Evolutionary conservation across 2,888 invertebrate species (phyloP).

Genomic region (Plagodis pulveraria): DNA sequence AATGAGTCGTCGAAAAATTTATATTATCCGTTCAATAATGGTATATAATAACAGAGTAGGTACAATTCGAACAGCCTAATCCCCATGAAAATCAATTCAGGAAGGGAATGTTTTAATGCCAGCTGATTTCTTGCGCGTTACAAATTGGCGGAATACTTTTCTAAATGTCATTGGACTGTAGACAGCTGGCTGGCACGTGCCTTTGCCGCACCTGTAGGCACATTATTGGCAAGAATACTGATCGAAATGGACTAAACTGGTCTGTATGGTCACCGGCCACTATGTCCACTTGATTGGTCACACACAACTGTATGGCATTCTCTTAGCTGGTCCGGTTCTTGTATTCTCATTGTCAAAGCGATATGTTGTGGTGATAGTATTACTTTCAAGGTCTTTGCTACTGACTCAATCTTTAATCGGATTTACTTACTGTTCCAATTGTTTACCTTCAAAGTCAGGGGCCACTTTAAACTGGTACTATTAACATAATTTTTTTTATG

Average conservation of each 20-base stretch:
- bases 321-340: conserved; percentile 20
- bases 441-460: conserved; percentile 5
- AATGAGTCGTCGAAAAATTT: too few relatives aligned
- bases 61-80: too few relatives aligned
- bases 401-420: conserved; percentile 12
- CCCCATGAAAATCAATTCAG: conserved; percentile 22
- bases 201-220: conserved; percentile 30
- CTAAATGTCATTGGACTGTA: conserved; percentile 21
- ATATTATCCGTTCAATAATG: too few relatives aligned
- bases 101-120: conserved; percentile 30
- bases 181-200: conserved; percentile 32
- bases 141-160: conserved; percentile 16
- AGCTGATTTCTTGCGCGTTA: conserved; percentile 20
- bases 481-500: too few relatives aligned
- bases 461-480: background rate
- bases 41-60: too few relatives aligned
- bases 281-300: conserved; percentile 7
- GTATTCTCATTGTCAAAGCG: conserved; percentile 30
- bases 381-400: conserved; percentile 28
- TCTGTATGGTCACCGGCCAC: conserved; percentile 8
- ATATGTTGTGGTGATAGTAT: conserved; percentile 28
- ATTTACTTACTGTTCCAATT: conserved; percentile 15
- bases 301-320: background rate
- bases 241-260: conserved; percentile 14
- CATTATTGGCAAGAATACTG: conserved; percentile 20